phyloP scores from a whole-genome alignment of 2,888 invertebrate genomes.

The Antheraea yamamai region DNA sequence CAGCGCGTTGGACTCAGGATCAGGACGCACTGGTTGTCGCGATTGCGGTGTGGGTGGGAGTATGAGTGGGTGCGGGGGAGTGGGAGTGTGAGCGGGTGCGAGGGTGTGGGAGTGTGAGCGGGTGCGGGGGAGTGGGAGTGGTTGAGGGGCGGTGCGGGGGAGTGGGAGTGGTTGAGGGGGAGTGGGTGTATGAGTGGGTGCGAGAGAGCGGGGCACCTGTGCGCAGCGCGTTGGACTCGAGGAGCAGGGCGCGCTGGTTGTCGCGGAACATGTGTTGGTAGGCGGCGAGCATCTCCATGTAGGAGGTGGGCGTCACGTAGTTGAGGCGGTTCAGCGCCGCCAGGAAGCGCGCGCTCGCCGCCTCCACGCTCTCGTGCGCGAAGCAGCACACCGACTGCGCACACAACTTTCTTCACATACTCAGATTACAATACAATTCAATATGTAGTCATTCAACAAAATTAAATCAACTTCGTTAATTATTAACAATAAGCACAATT shows the following conservation, averaged over 20 bases:
- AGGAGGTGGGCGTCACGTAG: conserved; percentile 95
- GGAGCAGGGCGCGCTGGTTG: conserved; percentile 83
- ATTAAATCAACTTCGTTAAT: too few relatives aligned
- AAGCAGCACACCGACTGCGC: conserved; percentile 69
- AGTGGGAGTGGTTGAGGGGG: not conserved
- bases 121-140: conserved; percentile 78
- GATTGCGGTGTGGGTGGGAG: conserved; percentile 89
- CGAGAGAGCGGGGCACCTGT: conserved; percentile 69
- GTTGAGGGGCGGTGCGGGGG: too few relatives aligned
- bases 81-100: too few relatives aligned
- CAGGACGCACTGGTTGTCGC: conserved; percentile 84
- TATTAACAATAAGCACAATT: too few relatives aligned
- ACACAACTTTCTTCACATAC: not conserved
- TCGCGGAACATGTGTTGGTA: conserved; percentile 88
- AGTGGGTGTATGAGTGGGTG: not conserved
- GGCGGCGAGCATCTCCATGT: conserved; percentile 90
- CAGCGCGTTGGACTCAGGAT: conserved; percentile 80
- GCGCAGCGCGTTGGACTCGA: conserved; percentile 81
- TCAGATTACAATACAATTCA: not conserved
- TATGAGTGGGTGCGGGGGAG: too few relatives aligned
- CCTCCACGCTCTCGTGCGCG: conserved; percentile 87
- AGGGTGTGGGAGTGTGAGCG: too few relatives aligned
- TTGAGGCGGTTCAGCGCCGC: conserved; percentile 88
- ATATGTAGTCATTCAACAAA: too few relatives aligned
- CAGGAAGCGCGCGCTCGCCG: conserved; percentile 87